Evolutionary conservation across 2,113 vertebrate genomes (phyloP), one percentile per base, ranked within the genome.

Genomic region (Microtus ochrogaster): DNA sequence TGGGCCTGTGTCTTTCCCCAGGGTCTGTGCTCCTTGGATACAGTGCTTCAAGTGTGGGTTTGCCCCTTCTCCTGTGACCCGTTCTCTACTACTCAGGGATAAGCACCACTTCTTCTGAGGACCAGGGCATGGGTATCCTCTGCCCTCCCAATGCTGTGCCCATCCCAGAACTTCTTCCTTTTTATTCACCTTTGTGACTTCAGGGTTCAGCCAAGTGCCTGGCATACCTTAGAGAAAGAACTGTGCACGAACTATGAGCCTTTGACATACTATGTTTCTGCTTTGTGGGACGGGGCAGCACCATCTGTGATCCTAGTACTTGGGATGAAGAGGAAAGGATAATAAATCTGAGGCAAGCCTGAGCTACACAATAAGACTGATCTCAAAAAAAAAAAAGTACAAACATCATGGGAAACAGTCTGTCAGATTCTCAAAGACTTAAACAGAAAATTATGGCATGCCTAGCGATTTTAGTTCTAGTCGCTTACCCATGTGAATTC

Each of bases 261-360:
- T 82, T 92, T 89, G 90, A 96, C 91, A 78, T 52, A 92, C 30
- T 33, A 22, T 33, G 21, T 22, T 86, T 85, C 61, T 68, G 41
- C 63, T 68, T 47, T 86, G 63, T 49, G 65, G 83, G 30, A 33
- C 3, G 4, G 21, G 65, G 10, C 49, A 33, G 30, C 8, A 33
- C 30, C 10, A 33, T 47, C 39, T 22, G 30, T 68, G 41, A 36
- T 36, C 41, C 65, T 66, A 24, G 63, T 4, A 49, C 65, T 86
- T 86, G 44, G 44, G 83, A 68, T 44, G 5, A 10, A 49, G 39
- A 47, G 19, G 61, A 33, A 68, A 68, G 9, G 39, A 86, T 49
- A 44, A 22, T 36, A 65, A 86, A 19, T 36, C 26, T 33, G 5
- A 68, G 63, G 21, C 83, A 11, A 86, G 41, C 83, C 83, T 85